Evolutionary conservation across 1,140 invertebrate genomes (phyloP).

Genomic region (Listronotus bonariensis): DNA sequence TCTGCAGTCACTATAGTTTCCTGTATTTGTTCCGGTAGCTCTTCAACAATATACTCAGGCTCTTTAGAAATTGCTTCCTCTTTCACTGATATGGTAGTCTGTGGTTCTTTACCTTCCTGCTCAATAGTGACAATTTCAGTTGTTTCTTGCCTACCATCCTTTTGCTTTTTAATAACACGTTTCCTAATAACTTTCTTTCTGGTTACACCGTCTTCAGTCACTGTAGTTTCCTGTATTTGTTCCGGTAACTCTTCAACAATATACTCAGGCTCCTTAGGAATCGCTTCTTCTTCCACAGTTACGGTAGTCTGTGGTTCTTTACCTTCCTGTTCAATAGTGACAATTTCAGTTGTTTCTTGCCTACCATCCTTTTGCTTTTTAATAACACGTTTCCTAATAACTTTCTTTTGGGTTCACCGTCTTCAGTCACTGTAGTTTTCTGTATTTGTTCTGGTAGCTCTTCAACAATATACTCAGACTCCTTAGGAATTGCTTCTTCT

Average conservation of each 20-base stretch:
- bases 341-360: slow-evolving; percentile 5
- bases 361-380: too few relatives aligned
- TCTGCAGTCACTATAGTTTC: slow-evolving; percentile 38
- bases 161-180: slow-evolving; percentile 41
- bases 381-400: too few relatives aligned
- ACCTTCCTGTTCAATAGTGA: slow-evolving; percentile 13
- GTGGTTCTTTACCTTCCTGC: slow-evolving; percentile 32
- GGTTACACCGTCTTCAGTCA: slow-evolving; percentile 45
- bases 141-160: slow-evolving; percentile 40
- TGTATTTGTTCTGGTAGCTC: too few relatives aligned
- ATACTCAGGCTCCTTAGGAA: not conserved
- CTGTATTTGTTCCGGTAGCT: slow-evolving; percentile 48
- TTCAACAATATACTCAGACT: too few relatives aligned
- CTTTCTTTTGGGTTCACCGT: too few relatives aligned
- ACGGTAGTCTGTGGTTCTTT: not conserved
- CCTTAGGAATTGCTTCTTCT: too few relatives aligned
- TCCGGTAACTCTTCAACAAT: too few relatives aligned
- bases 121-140: slow-evolving; percentile 43
- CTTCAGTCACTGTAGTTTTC: too few relatives aligned
- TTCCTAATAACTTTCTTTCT: slow-evolving; percentile 42
- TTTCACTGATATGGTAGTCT: slow-evolving; percentile 44
- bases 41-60: slow-evolving; percentile 43
- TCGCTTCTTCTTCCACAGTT: too few relatives aligned
- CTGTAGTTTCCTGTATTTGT: slow-evolving; percentile 32
- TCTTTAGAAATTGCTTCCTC: slow-evolving; percentile 41